Conservation (phyloP, 2,888 invertebrate species). For the Chaetogeoica ovagalla region DNA sequence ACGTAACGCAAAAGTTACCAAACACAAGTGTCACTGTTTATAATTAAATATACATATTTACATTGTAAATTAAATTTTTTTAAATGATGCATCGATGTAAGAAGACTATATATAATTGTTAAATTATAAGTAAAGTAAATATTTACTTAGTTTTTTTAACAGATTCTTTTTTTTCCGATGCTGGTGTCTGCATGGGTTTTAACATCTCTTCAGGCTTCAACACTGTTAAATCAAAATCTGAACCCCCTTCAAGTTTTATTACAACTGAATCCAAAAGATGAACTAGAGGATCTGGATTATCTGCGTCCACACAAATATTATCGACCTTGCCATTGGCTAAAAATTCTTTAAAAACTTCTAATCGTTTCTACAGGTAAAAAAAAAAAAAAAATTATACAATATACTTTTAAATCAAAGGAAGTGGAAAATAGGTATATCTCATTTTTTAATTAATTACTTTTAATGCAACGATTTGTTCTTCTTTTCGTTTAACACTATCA, state of each 20-base stretch:
- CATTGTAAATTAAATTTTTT: too few species aligned
- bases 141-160: constrained; percentile 26
- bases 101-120: background rate
- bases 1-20: too few species aligned
- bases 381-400: constrained; percentile 49
- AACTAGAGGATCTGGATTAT: constrained; percentile 78
- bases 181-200: constrained; percentile 2
- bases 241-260: constrained; percentile 92
- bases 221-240: constrained; percentile 82
- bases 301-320: constrained; percentile 80
- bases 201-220: constrained; percentile 65
- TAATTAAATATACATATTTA: too few species aligned
- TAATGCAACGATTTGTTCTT: constrained; percentile 79
- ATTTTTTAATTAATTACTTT: constrained; percentile 65
- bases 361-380: constrained; percentile 70
- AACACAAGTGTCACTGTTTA: too few species aligned
- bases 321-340: constrained; percentile 74
- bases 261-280: constrained; percentile 93
- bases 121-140: background rate
- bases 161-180: constrained; percentile 20
- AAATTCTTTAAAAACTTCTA: constrained; percentile 85
- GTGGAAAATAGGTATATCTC: background rate
- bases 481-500: constrained; percentile 86
- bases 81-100: too few species aligned
- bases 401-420: background rate